A percentile compares a stretch with the other conserved stretches of the same genome.
These are phyloP conservation scores for Ypsolopha sequella DNA, from an alignment of 2,888 invertebrate genomes.

Conservation along the genomic window DNA sequence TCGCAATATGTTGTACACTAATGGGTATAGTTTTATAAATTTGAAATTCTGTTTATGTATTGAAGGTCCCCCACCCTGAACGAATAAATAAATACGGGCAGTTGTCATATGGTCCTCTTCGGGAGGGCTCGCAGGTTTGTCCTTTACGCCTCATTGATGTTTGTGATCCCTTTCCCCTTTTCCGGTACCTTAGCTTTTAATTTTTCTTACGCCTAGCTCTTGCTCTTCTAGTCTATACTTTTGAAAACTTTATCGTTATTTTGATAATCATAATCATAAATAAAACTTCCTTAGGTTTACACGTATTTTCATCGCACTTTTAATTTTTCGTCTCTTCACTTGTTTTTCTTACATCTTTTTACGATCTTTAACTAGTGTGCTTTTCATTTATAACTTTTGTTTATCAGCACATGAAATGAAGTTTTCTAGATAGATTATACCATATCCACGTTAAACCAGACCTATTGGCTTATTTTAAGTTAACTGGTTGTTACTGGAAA, in stretches of 20 bases:
- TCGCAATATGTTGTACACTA: constrained; percentile 26
- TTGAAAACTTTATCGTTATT: constrained; percentile 16
- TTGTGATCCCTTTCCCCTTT: constrained; percentile 56
- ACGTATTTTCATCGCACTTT: not conserved
- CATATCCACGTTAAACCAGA: too few species aligned
- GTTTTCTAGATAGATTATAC: not conserved
- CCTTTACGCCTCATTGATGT: constrained; percentile 64
- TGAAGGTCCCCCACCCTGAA: constrained; percentile 76
- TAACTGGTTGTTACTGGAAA: too few species aligned
- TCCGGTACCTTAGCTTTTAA: constrained; percentile 28
- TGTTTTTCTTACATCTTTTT: constrained; percentile 19
- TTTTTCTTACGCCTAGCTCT: constrained; percentile 23
- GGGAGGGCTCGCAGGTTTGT: constrained; percentile 77
- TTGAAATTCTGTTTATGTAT: constrained; percentile 71
- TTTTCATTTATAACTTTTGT: constrained; percentile 44
- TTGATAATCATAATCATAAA: not conserved
- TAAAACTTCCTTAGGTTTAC: not conserved
- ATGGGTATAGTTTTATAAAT: constrained; percentile 35
- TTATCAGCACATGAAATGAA: constrained; percentile 65
- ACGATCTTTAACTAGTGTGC: constrained; percentile 27
- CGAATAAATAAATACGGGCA: constrained; percentile 73
- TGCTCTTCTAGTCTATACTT: constrained; percentile 27
- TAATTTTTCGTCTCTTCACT: constrained; percentile 1
- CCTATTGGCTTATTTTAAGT: too few species aligned
- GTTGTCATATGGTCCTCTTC: constrained; percentile 77